Conservation (phyloP, 2,888 invertebrate genomes). For the Ischnura elegans region DNA sequence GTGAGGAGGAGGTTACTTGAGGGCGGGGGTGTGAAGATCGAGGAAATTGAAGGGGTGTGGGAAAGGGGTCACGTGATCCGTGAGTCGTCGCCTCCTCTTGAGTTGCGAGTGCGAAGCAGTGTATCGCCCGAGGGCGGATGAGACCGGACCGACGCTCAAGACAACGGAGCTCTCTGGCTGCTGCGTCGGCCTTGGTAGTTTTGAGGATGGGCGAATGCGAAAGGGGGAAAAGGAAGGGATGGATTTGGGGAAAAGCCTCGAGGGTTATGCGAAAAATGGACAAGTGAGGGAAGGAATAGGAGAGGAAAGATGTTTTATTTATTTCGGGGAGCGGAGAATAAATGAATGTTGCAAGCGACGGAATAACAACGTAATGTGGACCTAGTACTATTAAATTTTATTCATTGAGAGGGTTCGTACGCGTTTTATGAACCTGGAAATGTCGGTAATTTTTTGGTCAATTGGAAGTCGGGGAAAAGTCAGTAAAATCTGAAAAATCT, state of each 20-base stretch:
- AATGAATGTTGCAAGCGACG: neutral
- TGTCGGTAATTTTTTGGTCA: too few relatives aligned
- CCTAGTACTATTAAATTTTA: too few relatives aligned
- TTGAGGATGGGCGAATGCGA: neutral
- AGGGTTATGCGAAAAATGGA: neutral
- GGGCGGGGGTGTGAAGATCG: neutral
- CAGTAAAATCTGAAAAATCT: too few relatives aligned
- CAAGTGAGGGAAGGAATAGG: neutral
- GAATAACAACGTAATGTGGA: too few relatives aligned
- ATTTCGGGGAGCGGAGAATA: neutral
- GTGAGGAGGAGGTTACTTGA: too few relatives aligned
- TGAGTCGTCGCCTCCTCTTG: neutral
- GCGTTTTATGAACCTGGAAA: too few relatives aligned
- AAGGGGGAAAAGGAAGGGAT: neutral
- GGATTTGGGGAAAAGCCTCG: neutral
- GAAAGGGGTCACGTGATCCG: conserved; percentile 22
- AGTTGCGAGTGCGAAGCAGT: conserved; percentile 34
- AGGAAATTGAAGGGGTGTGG: neutral
- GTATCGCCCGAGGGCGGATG: neutral
- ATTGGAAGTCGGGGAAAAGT: too few relatives aligned
- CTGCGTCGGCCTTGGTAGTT: neutral
- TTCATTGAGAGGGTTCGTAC: too few relatives aligned
- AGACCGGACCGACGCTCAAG: neutral
- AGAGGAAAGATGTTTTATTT: neutral
- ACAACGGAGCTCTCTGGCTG: neutral